Evolutionary conservation across 2,113 vertebrate species (phyloP).

Genomic region (Dipodomys merriami): DNA sequence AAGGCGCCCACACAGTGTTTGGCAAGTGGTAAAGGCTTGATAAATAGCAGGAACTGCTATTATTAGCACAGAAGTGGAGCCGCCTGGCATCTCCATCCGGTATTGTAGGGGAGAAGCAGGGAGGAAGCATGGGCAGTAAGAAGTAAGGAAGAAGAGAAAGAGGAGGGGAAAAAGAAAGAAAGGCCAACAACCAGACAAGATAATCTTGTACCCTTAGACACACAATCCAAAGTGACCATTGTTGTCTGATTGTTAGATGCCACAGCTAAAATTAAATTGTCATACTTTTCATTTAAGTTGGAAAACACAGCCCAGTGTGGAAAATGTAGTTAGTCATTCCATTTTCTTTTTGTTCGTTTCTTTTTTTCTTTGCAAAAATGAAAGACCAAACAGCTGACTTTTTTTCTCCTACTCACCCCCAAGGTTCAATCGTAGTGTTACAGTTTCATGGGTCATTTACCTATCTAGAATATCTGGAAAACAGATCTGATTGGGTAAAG

Average conservation of each 20-base stretch:
- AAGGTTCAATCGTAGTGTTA: not conserved
- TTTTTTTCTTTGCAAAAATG: constrained; percentile 7
- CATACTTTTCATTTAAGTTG: constrained; percentile 1
- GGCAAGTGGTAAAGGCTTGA: constrained; percentile 40
- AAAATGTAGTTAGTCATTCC: not conserved
- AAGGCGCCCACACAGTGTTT: not conserved
- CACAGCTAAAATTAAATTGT: not conserved
- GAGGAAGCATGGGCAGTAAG: not conserved
- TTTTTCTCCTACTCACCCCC: not conserved
- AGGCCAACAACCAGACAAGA: not conserved
- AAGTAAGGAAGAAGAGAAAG: accelerated
- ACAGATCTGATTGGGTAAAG: not conserved
- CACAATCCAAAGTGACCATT: not conserved
- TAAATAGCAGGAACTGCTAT: constrained; percentile 29
- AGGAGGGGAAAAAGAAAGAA: accelerated
- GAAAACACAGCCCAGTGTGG: not conserved
- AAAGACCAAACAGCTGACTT: not conserved
- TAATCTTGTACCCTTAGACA: not conserved
- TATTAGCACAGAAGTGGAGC: constrained; percentile 48
- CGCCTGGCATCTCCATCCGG: constrained; percentile 59
- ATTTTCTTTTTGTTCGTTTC: not conserved
- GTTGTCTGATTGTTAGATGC: constrained; percentile 28
- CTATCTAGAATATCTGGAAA: constrained; percentile 3
- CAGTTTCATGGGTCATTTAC: not conserved
- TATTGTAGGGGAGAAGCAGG: not conserved